Base-by-base conservation (phyloP, 2,113 vertebrate genomes). In the Hemicordylus capensis region DNA sequence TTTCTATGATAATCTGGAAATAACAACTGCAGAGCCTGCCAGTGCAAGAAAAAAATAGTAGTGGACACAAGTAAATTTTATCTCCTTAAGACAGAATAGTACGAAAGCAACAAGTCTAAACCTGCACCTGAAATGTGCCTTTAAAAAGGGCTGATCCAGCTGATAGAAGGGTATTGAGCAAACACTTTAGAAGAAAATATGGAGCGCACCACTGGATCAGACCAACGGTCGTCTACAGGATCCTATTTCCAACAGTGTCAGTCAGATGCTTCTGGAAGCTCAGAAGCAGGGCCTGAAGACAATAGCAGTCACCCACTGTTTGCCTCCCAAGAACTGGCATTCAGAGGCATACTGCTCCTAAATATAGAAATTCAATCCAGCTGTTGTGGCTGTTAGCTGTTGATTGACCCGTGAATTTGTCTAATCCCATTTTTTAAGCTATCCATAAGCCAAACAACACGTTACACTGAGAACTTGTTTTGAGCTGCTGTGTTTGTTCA, bases 1-100 rank as follows among this genome's bases (percentile, higher is more conserved):
- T 92, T 92, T 87, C 88, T 92, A 88, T 90, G 90, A 86, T 86
- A 89, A 91, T 89, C 87, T 83, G 85, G 84, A 89, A 93, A 90
- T 87, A 91, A 87, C 87, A 95, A 92, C 91, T 39, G 84, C 87
- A 88, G 87, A 91, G 90, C 89, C 90, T 89, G 90, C 88, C 90
- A 92, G 48, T n/a, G 86, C 85, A 89, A 37, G 5, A 34, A 89
- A 88, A 90, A 93, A 87, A 56, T 34, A 56, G 24, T 19, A 80
- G 89, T 80, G 90, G 64, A 86, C 82, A 88, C 4, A 24, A 83
- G 72, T 75, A 78, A 89, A 72, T 9, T 0, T 22, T 59, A 83
- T 77, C 88, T 88, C 88, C 85, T n/a, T n/a, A n/a, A 85, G 42
- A 76, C 10, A 84, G 61, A 39, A 72, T 74, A 26, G 66, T 42